Conservation (phyloP, 2,888 invertebrate genomes). For the Scaptomyza reducta region DNA sequence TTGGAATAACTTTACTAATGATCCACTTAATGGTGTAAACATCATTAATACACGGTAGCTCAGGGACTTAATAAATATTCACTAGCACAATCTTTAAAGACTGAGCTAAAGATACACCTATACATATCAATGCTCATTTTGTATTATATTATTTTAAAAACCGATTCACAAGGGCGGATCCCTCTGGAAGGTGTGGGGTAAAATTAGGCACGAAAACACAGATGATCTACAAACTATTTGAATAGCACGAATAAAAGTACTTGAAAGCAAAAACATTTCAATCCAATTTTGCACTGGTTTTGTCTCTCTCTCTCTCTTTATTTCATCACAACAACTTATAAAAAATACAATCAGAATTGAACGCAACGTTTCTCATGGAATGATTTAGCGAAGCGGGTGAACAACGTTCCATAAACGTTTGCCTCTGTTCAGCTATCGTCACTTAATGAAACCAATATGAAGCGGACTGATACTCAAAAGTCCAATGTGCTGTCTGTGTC, state of each 20-base stretch:
- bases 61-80: constrained; percentile 14
- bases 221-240: constrained; percentile 4
- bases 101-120: background rate
- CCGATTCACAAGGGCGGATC: constrained; percentile 17
- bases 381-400: constrained; percentile 1
- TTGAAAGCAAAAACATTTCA: background rate
- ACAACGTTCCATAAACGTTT: constrained; percentile 27
- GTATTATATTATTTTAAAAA: background rate
- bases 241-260: background rate
- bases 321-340: constrained; percentile 13
- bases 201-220: constrained; percentile 29
- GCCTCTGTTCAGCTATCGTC: constrained; percentile 31
- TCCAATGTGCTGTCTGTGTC: constrained; percentile 22
- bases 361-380: constrained; percentile 15
- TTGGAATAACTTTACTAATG: background rate
- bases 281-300: constrained; percentile 21
- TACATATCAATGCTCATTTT: background rate
- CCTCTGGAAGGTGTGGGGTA: constrained; percentile 1
- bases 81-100: too few relatives aligned
- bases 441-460: constrained; percentile 43
- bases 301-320: constrained; percentile 1
- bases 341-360: constrained; percentile 12
- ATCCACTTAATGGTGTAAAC: constrained; percentile 3
- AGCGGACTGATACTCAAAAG: constrained; percentile 26
- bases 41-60: constrained; percentile 22